Conservation (phyloP, 2,888 invertebrate species). For the Cantharis nigra region DNA sequence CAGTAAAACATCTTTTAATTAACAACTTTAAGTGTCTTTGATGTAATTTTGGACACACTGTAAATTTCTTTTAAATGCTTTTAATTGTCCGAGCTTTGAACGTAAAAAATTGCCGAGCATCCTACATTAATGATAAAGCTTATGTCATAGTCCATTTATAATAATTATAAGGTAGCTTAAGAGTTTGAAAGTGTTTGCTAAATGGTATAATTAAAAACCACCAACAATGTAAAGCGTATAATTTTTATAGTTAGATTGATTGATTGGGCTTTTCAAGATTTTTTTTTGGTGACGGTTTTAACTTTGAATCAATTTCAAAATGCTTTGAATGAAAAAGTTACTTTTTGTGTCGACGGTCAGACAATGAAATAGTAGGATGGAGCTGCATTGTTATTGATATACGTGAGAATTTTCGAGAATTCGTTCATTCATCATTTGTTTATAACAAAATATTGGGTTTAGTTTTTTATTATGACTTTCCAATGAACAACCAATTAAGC, state of each 20-base stretch:
- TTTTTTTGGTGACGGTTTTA: background rate
- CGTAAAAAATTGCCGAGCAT: slow-evolving; percentile 4
- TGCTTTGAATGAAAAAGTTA: background rate
- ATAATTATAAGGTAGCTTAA: slow-evolving; percentile 20
- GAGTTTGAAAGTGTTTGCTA: slow-evolving; percentile 11
- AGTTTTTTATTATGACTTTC: slow-evolving; percentile 7
- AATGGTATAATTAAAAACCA: slow-evolving; percentile 7
- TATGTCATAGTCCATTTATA: slow-evolving; percentile 12
- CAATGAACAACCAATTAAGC: slow-evolving; percentile 26
- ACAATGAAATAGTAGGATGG: background rate
- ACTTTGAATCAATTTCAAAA: background rate
- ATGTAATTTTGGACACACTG: background rate
- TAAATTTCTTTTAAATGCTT: background rate
- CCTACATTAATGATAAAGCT: slow-evolving; percentile 13
- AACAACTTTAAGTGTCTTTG: background rate
- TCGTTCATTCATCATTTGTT: slow-evolving; percentile 7
- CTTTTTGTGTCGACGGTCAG: background rate
- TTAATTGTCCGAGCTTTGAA: background rate
- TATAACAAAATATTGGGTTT: slow-evolving; percentile 5
- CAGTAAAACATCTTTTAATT: background rate
- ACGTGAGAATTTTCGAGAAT: slow-evolving; percentile 8
- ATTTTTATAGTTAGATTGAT: background rate
- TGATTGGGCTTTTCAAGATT: background rate
- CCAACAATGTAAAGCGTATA: background rate
- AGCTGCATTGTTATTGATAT: background rate